These are phyloP conservation scores for Andrena chrysosceles DNA, from an alignment of 2,888 invertebrate genomes.

Conservation along the genomic window DNA sequence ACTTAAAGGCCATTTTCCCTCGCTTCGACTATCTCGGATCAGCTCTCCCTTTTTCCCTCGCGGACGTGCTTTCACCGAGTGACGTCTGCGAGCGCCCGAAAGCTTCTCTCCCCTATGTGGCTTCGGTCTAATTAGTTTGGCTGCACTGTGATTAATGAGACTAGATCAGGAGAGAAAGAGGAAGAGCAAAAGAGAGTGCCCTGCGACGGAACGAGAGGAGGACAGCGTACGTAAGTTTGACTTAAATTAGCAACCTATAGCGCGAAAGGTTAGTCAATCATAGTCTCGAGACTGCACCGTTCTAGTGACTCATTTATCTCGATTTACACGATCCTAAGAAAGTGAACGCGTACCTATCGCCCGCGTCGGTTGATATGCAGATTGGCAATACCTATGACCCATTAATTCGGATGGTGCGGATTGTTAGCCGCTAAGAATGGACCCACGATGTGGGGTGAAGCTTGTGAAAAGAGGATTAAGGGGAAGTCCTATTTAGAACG, in stretches of 20 bases:
- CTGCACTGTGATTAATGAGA: conserved; percentile 80
- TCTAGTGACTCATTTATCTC: conserved; percentile 81
- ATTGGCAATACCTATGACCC: conserved; percentile 45
- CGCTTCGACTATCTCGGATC: background rate
- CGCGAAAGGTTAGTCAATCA: conserved; percentile 83
- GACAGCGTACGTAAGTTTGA: conserved; percentile 66
- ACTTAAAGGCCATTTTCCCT: conserved; percentile 79
- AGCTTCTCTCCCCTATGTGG: conserved; percentile 58
- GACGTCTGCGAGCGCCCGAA: conserved; percentile 39
- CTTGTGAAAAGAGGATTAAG: background rate
- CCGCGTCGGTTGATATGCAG: background rate
- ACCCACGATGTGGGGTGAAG: background rate
- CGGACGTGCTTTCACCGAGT: conserved; percentile 44
- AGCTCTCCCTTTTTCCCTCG: conserved; percentile 21
- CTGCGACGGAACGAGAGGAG: conserved; percentile 63
- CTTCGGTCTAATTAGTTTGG: conserved; percentile 77
- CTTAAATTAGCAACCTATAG: conserved; percentile 84
- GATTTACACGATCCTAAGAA: conserved; percentile 66
- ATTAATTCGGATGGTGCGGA: conserved; percentile 29
- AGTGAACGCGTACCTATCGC: conserved; percentile 26
- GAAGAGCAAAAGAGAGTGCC: conserved; percentile 49
- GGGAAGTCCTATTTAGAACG: background rate
- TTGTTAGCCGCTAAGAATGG: conserved; percentile 24
- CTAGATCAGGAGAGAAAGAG: conserved; percentile 72
- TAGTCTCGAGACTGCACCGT: conserved; percentile 66